Evolutionary conservation across 2,113 vertebrate genomes (phyloP), one percentile per base, ranked within the genome.

Genomic region (Lagenorhynchus albirostris): DNA sequence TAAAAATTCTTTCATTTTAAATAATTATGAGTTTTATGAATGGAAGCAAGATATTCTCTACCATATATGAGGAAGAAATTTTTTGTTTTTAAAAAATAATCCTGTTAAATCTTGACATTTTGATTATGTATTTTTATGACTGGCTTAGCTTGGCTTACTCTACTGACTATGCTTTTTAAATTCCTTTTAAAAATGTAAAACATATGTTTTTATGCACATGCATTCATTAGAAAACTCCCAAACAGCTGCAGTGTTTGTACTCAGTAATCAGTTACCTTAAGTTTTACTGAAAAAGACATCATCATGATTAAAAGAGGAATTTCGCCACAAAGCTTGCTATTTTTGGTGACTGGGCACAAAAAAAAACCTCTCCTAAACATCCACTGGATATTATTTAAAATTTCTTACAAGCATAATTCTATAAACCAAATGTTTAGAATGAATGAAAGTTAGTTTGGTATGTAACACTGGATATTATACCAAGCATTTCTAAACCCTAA

Each of bases 201-300:
- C 21, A 29, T 63, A 70, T 31, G 26, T 89, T 87, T 86, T 93
- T 70, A 88, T 91, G 53, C 3, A 33, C 12, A 3, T 6, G 76
- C 21, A 55, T 60, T 76, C 18, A n/a, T 93, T 94, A 96, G 89
- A 73, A 71, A 98, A 92, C 68, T 36, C 83, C 71, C 36, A 71
- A 96, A 81, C 55, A 38, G 44, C 44, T 93, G 15, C 47, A 90
- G 53, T 33, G 44, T 80, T 62, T 29, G 1, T 91, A 79, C 95
- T 38, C 76, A 89, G 81, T 44, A 77, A 73, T 87, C 6, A 41
- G 31, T 92, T 55, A 44, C n/a, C 53, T 91, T 81, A 89, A 62
- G 21, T 65, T 15, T 2, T 76, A 50, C n/a, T 95, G 83, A 91
- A 89, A 79, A 92, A 96, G 41, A 92, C 11, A 18, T 80, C 33